Evolutionary conservation across 2,888 invertebrate species (phyloP).

Genomic region (Apamea crenata): DNA sequence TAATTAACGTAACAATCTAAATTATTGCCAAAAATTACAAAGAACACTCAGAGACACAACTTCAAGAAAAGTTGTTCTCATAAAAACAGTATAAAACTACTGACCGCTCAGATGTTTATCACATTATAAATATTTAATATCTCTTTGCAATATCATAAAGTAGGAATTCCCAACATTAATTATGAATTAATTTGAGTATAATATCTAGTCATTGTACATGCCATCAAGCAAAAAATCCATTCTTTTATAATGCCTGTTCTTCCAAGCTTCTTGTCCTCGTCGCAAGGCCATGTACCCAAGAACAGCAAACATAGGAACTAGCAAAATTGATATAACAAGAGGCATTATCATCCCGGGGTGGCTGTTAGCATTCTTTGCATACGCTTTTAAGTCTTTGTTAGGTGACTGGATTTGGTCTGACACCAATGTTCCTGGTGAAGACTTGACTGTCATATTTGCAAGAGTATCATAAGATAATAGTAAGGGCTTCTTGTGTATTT

Average conservation of each 20-base stretch:
- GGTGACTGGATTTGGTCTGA: slow-evolving; percentile 72
- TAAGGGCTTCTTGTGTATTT: slow-evolving; percentile 77
- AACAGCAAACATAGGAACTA: slow-evolving; percentile 93
- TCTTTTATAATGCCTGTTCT: slow-evolving; percentile 95
- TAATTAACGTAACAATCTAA: slow-evolving; percentile 31
- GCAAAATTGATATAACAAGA: slow-evolving; percentile 93
- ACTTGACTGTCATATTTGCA: slow-evolving; percentile 69
- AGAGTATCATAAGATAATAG: slow-evolving; percentile 78
- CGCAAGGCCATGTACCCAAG: slow-evolving; percentile 92
- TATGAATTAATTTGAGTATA: background rate
- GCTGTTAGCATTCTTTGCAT: slow-evolving; percentile 74
- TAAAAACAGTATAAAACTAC: slow-evolving; percentile 32
- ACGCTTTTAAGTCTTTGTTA: slow-evolving; percentile 67
- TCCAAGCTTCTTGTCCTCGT: slow-evolving; percentile 95
- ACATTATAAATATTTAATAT: slow-evolving; percentile 53
- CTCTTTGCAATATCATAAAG: slow-evolving; percentile 57
- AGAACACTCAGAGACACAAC: slow-evolving; percentile 40
- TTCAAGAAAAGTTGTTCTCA: slow-evolving; percentile 49
- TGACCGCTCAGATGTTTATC: slow-evolving; percentile 18
- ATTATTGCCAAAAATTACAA: slow-evolving; percentile 53
- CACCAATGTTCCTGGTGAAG: slow-evolving; percentile 70
- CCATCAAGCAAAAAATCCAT: slow-evolving; percentile 97
- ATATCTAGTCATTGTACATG: slow-evolving; percentile 95
- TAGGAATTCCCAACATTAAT: slow-evolving; percentile 20
- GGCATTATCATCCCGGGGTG: slow-evolving; percentile 93